phyloP scores from a whole-genome alignment of 2,797 vertebrate genomes.

The Cyclura pinguis region DNA sequence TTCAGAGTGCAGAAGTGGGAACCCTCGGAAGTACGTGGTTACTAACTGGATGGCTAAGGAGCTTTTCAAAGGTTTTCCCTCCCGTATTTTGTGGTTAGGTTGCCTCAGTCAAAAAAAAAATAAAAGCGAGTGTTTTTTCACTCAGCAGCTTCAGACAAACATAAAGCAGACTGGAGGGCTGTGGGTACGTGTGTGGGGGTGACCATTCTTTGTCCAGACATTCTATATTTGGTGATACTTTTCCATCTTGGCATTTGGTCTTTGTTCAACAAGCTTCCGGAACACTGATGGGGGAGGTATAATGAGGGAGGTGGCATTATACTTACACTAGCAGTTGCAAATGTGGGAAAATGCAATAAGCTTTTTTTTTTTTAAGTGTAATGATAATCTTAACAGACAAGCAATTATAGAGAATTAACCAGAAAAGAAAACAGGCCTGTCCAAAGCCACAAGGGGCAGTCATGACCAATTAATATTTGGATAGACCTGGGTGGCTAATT shows the following conservation, averaged over 20 bases:
- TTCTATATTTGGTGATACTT: constrained; percentile 67
- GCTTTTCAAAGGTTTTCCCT: constrained; percentile 62
- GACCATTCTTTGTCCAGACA: constrained; percentile 57
- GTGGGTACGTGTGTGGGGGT: neutral
- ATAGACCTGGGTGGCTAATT: constrained; percentile 41
- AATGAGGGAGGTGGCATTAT: constrained; percentile 1
- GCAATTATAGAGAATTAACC: constrained; percentile 22
- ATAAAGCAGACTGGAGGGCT: constrained; percentile 52
- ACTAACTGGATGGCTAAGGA: constrained; percentile 62
- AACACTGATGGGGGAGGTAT: constrained; percentile 18
- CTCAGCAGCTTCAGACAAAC: constrained; percentile 63
- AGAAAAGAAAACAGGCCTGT: neutral
- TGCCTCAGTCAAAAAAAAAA: constrained; percentile 68
- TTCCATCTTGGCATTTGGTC: constrained; percentile 58
- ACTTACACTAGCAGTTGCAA: accelerated
- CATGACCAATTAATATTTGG: constrained; percentile 8
- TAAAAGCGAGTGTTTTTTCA: constrained; percentile 61
- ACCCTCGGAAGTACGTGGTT: constrained; percentile 37
- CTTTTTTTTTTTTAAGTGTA: neutral
- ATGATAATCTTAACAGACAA: constrained; percentile 35
- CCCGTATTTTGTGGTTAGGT: constrained; percentile 52
- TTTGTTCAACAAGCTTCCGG: constrained; percentile 48
- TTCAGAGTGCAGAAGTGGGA: constrained; percentile 10
- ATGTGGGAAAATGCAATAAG: constrained; percentile 28
- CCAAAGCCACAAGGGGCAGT: constrained; percentile 32